Conservation (phyloP, 2,113 vertebrate species). For the Megaptera novaeangliae region DNA sequence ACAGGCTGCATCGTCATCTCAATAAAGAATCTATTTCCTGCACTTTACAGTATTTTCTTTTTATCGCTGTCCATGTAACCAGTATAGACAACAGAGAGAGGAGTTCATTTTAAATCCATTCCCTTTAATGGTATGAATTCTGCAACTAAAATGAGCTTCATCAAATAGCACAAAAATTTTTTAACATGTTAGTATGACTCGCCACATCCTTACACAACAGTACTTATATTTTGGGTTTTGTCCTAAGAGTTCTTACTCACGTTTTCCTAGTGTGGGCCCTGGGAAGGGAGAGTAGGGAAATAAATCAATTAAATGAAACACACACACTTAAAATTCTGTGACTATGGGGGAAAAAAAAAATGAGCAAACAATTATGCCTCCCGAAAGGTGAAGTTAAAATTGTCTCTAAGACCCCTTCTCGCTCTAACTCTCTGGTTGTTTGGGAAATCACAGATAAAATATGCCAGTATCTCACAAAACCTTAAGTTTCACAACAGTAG, state of each 20-base stretch:
- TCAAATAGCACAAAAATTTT: neutral
- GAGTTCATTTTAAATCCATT: neutral
- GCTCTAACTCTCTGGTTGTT: neutral
- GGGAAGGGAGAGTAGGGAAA: slow-evolving; percentile 1
- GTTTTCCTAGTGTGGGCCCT: neutral
- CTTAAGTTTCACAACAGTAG: neutral
- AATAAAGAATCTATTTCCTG: slow-evolving; percentile 22
- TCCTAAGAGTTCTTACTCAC: neutral
- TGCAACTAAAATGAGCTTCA: neutral
- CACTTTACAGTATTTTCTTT: neutral
- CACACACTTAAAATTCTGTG: neutral
- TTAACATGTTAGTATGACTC: neutral
- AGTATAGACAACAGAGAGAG: neutral
- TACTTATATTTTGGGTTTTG: neutral
- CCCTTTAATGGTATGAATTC: neutral
- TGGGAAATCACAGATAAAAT: neutral
- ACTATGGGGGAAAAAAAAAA: neutral
- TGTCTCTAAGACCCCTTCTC: neutral
- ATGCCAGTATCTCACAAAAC: neutral
- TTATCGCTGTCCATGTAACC: neutral
- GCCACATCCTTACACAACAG: neutral
- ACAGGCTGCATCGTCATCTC: neutral
- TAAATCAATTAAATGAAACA: slow-evolving; percentile 38
- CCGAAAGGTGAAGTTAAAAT: neutral
- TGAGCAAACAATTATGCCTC: neutral